Percentiles rank a stretch among this genome's conserved stretches.
Conservation (phyloP, 2,113 vertebrate genomes). For the Rhea americana region DNA sequence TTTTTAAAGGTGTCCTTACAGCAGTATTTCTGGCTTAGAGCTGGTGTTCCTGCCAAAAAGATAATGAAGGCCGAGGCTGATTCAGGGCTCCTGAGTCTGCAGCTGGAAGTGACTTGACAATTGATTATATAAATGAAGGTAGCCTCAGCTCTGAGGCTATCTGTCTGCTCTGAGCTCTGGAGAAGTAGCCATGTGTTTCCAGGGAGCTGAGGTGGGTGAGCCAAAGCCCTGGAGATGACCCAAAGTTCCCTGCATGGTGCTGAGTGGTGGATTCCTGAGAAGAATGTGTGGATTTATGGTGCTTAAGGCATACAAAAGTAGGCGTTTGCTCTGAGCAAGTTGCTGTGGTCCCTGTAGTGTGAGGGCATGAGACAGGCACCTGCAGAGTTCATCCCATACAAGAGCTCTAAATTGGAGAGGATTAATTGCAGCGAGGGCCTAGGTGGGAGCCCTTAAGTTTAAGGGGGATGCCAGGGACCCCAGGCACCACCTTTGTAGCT, state of each 20-base stretch:
- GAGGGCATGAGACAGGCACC: not conserved
- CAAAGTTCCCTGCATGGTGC: no score
- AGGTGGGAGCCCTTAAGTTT: not conserved
- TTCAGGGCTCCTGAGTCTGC: not conserved
- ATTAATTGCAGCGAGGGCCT: not conserved
- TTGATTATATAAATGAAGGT: not conserved
- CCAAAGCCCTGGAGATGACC: no score
- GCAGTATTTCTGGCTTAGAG: not conserved
- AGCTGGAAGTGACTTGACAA: not conserved
- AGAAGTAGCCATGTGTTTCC: not conserved
- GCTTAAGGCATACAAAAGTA: not conserved
- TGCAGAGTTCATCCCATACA: not conserved
- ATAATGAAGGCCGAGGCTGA: not conserved
- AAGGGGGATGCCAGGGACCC: not conserved
- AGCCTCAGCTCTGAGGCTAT: not conserved
- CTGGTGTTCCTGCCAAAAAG: not conserved
- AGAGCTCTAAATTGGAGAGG: not conserved
- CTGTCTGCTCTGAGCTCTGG: not conserved
- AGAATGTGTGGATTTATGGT: not conserved
- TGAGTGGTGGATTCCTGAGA: no score
- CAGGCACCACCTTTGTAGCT: not conserved
- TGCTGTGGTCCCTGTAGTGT: fast-evolving
- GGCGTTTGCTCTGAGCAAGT: fast-evolving
- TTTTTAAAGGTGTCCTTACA: not conserved
- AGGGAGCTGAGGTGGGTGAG: not conserved